Percentiles rank a stretch among this genome's conserved stretches.
These are phyloP conservation scores for Patiria pectinifera DNA, from an alignment of 53 echinoderm and acorn worm genomes.

Conservation along the genomic window DNA sequence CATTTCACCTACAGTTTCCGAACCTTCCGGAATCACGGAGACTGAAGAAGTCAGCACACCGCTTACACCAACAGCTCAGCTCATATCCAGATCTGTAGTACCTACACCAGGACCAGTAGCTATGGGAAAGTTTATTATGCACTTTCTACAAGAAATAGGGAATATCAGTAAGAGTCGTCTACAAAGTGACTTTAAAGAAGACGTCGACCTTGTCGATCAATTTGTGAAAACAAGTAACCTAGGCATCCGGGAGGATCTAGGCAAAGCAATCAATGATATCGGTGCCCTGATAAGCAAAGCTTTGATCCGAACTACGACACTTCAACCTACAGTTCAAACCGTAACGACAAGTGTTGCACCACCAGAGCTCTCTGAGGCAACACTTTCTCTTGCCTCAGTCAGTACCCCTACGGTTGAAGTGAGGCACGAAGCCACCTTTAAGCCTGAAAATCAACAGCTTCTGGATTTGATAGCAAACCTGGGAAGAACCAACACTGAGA, in stretches of 20 bases:
- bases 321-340: too few species aligned
- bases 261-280: background rate
- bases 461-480: constrained; percentile 15
- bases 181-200: background rate
- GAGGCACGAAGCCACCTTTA: background rate
- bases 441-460: background rate
- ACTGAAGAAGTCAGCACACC: background rate
- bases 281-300: background rate
- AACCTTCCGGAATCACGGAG: background rate
- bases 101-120: background rate
- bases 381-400: background rate
- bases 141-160: constrained; percentile 21
- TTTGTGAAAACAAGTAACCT: background rate
- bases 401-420: background rate
- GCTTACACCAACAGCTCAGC: background rate
- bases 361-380: background rate
- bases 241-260: constrained; percentile 5
- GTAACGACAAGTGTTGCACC: background rate
- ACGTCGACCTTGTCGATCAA: background rate
- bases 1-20: background rate
- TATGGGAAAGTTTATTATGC: constrained; percentile 3
- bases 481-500: background rate
- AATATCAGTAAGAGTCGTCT: background rate
- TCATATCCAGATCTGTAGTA: background rate
- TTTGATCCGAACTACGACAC: background rate